Conservation (phyloP, 2,797 vertebrate species). For the Enteromius argenteus region DNA sequence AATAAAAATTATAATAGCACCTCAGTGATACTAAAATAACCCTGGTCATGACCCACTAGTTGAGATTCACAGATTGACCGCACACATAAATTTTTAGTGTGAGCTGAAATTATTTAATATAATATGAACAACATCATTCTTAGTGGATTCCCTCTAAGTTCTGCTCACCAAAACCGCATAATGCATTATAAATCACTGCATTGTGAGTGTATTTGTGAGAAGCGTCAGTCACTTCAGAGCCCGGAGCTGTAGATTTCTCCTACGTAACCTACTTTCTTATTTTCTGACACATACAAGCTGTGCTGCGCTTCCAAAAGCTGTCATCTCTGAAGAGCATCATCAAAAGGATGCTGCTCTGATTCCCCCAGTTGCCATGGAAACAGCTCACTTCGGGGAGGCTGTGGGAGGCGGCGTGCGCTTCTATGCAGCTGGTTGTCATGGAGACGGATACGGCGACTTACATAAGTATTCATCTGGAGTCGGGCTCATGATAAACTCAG, state of each 20-base stretch:
- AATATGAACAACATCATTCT: background rate
- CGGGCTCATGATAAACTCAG: constrained; percentile 78
- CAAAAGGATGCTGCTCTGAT: constrained; percentile 74
- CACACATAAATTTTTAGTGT: background rate
- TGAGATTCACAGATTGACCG: background rate
- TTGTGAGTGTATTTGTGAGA: background rate
- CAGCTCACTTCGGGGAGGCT: constrained; percentile 76
- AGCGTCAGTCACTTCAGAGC: background rate
- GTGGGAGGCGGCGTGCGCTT: constrained; percentile 31
- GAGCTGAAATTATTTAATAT: background rate
- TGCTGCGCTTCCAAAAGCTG: constrained; percentile 60
- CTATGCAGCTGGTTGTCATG: constrained; percentile 75
- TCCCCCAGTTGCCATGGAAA: constrained; percentile 80
- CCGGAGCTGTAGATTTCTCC: constrained; percentile 36
- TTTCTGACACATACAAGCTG: constrained; percentile 38
- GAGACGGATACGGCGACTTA: constrained; percentile 79
- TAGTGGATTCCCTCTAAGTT: background rate
- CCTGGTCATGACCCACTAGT: background rate
- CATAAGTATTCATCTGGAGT: constrained; percentile 80
- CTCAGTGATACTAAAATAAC: background rate
- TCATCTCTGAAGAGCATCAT: constrained; percentile 75
- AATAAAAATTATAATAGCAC: background rate
- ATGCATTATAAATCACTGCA: constrained; percentile 3
- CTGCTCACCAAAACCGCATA: background rate
- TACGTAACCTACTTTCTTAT: constrained; percentile 37